phyloP scores from a whole-genome alignment of 2,888 invertebrate species.

The Cephus rjabovi region DNA sequence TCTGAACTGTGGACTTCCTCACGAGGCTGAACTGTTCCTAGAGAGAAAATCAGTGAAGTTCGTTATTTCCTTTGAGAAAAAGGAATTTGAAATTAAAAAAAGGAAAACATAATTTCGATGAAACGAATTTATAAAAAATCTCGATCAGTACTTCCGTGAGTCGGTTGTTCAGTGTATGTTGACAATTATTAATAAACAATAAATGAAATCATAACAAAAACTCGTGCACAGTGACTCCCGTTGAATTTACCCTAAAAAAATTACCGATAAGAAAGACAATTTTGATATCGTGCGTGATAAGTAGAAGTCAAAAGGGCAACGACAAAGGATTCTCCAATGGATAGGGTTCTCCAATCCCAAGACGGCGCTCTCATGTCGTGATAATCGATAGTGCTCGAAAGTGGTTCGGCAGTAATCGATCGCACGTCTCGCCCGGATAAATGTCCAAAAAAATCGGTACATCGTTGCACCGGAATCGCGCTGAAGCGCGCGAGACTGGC shows the following conservation, averaged over 20 bases:
- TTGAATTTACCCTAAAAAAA: background rate
- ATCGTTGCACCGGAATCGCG: constrained; percentile 21
- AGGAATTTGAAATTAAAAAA: background rate
- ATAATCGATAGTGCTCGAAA: constrained; percentile 43
- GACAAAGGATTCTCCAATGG: background rate
- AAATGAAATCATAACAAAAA: background rate
- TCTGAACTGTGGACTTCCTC: background rate
- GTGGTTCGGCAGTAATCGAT: constrained; percentile 19
- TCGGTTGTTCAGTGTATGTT: background rate
- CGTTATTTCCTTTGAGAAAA: background rate
- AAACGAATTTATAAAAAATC: background rate
- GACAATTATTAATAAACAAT: background rate
- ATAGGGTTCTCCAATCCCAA: background rate
- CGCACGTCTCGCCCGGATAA: constrained; percentile 33
- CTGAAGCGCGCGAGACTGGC: constrained; percentile 22
- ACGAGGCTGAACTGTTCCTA: background rate
- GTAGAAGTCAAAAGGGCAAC: background rate
- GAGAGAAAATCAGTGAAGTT: background rate
- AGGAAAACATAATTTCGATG: background rate
- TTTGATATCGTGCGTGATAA: background rate
- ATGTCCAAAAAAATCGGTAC: constrained; percentile 38
- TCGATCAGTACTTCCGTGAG: background rate
- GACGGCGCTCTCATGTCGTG: constrained; percentile 45
- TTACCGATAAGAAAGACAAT: background rate
- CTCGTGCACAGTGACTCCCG: background rate